phyloP scores from a whole-genome alignment of 1,140 invertebrate genomes.

The Eufriesea mexicana region DNA sequence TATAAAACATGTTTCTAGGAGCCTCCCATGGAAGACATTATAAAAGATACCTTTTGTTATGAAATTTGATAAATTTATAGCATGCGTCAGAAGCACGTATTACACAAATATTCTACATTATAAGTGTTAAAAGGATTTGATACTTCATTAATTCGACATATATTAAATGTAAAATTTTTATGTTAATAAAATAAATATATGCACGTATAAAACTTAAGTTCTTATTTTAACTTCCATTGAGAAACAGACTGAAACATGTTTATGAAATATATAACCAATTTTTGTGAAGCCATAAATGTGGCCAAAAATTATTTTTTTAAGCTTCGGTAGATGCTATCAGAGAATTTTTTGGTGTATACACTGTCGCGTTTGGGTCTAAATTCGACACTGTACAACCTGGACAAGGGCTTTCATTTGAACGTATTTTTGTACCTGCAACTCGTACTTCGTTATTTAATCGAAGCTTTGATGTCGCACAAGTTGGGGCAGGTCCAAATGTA shows the following conservation, averaged over 20 bases:
- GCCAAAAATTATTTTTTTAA: conserved; percentile 72
- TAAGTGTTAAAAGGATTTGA: conserved; percentile 3
- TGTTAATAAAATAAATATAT: conserved; percentile 3
- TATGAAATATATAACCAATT: conserved; percentile 64
- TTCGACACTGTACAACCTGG: conserved; percentile 85
- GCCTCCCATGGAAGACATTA: conserved; percentile 65
- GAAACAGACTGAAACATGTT: conserved; percentile 72
- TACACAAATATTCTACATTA: background rate
- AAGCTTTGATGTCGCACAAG: conserved; percentile 84
- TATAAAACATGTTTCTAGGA: conserved; percentile 68
- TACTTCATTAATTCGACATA: background rate
- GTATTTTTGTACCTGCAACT: conserved; percentile 78
- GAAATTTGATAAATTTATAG: conserved; percentile 23
- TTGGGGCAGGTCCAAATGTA: conserved; percentile 82
- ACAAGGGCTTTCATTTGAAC: conserved; percentile 78
- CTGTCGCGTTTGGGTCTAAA: conserved; percentile 95
- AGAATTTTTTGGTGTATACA: conserved; percentile 92
- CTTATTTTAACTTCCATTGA: conserved; percentile 50
- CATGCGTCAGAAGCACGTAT: background rate
- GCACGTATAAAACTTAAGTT: conserved; percentile 18
- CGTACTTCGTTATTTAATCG: conserved; percentile 82
- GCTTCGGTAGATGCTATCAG: conserved; percentile 84
- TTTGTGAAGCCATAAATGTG: conserved; percentile 60
- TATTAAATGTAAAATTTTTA: background rate
- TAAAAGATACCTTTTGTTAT: conserved; percentile 7